Conservation (phyloP, 2,888 invertebrate species). For the Agrochola lota region DNA sequence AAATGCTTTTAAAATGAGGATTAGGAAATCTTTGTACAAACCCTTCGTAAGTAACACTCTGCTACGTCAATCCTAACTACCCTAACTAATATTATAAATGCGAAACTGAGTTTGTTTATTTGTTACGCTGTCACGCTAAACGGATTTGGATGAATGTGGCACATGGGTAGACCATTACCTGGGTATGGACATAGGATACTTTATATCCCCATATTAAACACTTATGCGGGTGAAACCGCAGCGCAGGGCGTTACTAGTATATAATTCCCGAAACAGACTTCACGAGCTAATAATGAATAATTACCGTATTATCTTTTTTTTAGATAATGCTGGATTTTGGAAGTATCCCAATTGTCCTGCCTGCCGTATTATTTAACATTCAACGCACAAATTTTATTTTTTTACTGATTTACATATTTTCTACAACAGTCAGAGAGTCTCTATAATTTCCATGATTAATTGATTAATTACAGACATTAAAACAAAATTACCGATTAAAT, state of each 20-base stretch:
- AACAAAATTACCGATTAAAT: not conserved
- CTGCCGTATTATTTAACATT: not conserved
- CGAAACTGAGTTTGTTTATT: too few relatives aligned
- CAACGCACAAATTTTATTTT: too few relatives aligned
- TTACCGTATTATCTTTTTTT: not conserved
- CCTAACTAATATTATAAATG: too few relatives aligned
- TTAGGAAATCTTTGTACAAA: not conserved
- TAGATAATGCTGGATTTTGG: not conserved
- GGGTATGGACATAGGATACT: too few relatives aligned
- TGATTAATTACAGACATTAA: not conserved
- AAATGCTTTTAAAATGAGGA: not conserved
- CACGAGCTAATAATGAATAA: not conserved
- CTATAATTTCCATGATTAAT: not conserved
- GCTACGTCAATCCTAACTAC: too few relatives aligned
- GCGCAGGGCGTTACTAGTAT: too few relatives aligned
- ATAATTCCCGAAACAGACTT: not conserved
- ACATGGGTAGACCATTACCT: too few relatives aligned
- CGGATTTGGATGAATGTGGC: too few relatives aligned
- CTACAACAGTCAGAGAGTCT: not conserved
- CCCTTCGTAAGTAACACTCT: too few relatives aligned
- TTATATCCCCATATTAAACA: too few relatives aligned
- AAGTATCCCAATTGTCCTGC: not conserved
- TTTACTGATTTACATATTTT: not conserved
- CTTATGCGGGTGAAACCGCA: too few relatives aligned
- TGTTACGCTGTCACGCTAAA: too few relatives aligned